Base-by-base conservation (phyloP, 2,888 invertebrate species). In the Lithophane leautieri region DNA sequence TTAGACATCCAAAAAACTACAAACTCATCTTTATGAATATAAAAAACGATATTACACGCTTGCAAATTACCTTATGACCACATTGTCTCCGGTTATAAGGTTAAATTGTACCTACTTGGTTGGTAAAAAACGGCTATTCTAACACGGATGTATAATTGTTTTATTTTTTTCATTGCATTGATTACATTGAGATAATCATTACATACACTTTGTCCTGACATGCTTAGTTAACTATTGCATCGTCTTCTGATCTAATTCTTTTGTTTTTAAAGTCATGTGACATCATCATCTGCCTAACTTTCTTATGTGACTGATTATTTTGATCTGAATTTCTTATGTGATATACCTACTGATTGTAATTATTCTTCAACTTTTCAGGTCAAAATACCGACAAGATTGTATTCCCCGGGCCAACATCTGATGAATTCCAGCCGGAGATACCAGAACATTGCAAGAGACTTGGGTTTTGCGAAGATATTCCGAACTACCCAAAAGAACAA, bases 391-490 rank as follows among this genome's bases (percentile, higher is more conserved):
- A 81, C 28, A 86, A 56, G 25, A 91, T 95, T 25, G 91, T 94
- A 12, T 95, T 95, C 79, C 95, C 95, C 0, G 95, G 94, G 0
- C 92, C 89, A 14, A 89, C 90, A 0, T 84, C 72, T 88, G 81
- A 88, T 40, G 86, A 93, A 22, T 69, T 84, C 12, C 76, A 82
- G 0, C 58, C 69, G 60, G 63, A 61, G 52, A 78, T 88, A 65
- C 83, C 88, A 47, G 81, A 71, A 2, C 82, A 92, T 9, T 95
- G 95, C 74, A 87, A 82, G 69, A 84, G 76, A 11, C 70, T 88
- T 3, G 93, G 93, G 0, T 90, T 92, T 40, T 95, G 95, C 78
- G 93, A 93, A 34, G 83, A 90, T 6, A 80, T 94, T 2, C 91
- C 91, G 0, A 91, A 94, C 71, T 94, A 95, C 78, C 95, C 95